Percentiles rank a stretch among this genome's conserved stretches.
Conservation (phyloP, 2,888 invertebrate genomes). For the Hipparchia sbordonii region DNA sequence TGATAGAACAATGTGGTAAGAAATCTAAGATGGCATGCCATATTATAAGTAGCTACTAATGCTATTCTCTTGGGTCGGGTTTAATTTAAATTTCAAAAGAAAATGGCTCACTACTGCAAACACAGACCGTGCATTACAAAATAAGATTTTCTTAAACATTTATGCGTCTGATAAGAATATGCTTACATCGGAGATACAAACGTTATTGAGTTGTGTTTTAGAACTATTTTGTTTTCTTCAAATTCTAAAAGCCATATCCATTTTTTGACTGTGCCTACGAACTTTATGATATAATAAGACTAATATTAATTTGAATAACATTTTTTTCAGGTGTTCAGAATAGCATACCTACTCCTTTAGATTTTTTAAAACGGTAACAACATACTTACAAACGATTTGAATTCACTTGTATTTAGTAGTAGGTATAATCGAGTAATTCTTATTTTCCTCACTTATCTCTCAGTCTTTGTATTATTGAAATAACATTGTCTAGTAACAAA, state of each 20-base stretch:
- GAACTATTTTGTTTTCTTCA: neutral
- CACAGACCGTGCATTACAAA: conserved; percentile 2
- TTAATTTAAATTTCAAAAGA: conserved; percentile 10
- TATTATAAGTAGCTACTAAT: neutral
- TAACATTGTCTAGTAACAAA: conserved; percentile 59
- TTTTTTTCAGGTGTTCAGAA: conserved; percentile 66
- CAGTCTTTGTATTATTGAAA: conserved; percentile 51
- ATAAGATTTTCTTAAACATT: conserved; percentile 27
- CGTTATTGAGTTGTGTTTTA: neutral
- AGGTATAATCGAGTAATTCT: conserved; percentile 51
- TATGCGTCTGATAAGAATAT: conserved; percentile 23
- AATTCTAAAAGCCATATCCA: too few relatives aligned
- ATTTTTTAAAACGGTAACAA: conserved; percentile 61
- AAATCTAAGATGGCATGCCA: neutral
- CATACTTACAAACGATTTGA: conserved; percentile 48
- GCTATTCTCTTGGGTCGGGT: neutral
- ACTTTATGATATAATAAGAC: neutral
- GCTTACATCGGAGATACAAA: neutral
- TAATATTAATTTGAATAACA: conserved; percentile 37
- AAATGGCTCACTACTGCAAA: conserved; percentile 2
- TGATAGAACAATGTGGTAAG: neutral
- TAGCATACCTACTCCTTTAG: conserved; percentile 49
- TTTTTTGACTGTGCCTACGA: neutral
- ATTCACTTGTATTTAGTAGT: conserved; percentile 55
- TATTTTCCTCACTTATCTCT: conserved; percentile 64